A percentile compares a stretch with the other conserved stretches of the same genome.
These are phyloP conservation scores for Haliaeetus leucogaster DNA, from an alignment of 2,113 vertebrate species.

Conservation along the genomic window DNA sequence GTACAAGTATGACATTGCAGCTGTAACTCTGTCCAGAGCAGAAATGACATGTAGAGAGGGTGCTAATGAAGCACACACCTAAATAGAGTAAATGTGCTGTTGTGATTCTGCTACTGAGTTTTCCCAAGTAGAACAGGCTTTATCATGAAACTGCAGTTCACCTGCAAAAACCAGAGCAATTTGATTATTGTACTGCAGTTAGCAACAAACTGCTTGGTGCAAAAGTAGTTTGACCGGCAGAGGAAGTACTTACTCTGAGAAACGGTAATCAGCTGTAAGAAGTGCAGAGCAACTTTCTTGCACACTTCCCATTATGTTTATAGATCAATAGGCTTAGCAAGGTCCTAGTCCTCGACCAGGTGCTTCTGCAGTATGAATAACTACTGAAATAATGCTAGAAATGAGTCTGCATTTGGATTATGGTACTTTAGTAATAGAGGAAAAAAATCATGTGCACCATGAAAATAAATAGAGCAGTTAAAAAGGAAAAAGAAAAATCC, in stretches of 20 bases:
- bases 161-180: neutral
- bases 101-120: neutral
- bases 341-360: fast-evolving
- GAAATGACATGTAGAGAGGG: neutral
- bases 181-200: neutral
- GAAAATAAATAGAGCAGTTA: neutral
- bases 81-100: fast-evolving
- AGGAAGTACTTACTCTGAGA: neutral
- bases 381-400: neutral
- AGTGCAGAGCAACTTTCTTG: neutral
- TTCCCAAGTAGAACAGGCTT: neutral
- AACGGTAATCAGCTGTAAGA: fast-evolving
- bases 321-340: fast-evolving
- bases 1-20: neutral
- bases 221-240: neutral
- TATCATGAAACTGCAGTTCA: neutral
- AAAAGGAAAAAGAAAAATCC: neutral
- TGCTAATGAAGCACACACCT: neutral
- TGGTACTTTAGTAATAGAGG: neutral
- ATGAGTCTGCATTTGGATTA: neutral
- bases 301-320: fast-evolving
- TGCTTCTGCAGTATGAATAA: neutral
- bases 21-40: neutral
- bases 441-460: fast-evolving
- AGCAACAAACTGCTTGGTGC: neutral